These are phyloP conservation scores for Drosophila eugracilis DNA, from an alignment of 1,140 invertebrate species.

Conservation along the genomic window DNA sequence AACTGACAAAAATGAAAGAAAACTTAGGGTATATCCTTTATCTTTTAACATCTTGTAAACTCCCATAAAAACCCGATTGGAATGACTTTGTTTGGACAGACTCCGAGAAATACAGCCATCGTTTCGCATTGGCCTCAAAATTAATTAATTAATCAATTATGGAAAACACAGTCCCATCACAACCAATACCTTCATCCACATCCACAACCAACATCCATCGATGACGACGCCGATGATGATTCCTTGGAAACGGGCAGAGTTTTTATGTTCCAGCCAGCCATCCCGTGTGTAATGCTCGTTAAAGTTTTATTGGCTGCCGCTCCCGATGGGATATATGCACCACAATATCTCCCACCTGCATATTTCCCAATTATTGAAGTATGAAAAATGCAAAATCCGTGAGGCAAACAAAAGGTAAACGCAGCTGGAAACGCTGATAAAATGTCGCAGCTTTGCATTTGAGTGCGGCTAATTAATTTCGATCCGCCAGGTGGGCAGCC, in stretches of 20 bases:
- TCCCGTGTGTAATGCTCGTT: constrained; percentile 36
- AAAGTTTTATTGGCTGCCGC: constrained; percentile 68
- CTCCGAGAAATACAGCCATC: constrained; percentile 28
- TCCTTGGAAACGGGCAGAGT: constrained; percentile 57
- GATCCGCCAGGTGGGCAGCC: constrained; percentile 58
- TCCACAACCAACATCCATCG: constrained; percentile 10
- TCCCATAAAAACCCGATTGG: constrained; percentile 22
- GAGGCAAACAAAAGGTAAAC: constrained; percentile 41
- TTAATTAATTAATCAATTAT: constrained; percentile 79
- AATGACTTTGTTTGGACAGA: constrained; percentile 45
- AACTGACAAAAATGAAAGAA: background rate
- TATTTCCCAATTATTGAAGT: constrained; percentile 65
- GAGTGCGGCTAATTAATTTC: constrained; percentile 70
- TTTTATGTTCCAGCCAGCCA: constrained; percentile 56
- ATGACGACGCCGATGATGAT: constrained; percentile 33
- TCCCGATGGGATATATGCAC: constrained; percentile 27
- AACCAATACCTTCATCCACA: constrained; percentile 16
- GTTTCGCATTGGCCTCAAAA: constrained; percentile 48
- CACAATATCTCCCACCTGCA: constrained; percentile 1
- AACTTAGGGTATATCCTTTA: background rate
- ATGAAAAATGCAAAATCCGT: constrained; percentile 52
- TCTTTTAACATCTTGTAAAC: constrained; percentile 25
- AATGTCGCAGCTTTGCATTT: constrained; percentile 40
- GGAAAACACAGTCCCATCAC: constrained; percentile 59
- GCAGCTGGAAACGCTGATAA: constrained; percentile 64